Conservation (phyloP, 2,888 invertebrate genomes). For the Ophion slaviceki region DNA sequence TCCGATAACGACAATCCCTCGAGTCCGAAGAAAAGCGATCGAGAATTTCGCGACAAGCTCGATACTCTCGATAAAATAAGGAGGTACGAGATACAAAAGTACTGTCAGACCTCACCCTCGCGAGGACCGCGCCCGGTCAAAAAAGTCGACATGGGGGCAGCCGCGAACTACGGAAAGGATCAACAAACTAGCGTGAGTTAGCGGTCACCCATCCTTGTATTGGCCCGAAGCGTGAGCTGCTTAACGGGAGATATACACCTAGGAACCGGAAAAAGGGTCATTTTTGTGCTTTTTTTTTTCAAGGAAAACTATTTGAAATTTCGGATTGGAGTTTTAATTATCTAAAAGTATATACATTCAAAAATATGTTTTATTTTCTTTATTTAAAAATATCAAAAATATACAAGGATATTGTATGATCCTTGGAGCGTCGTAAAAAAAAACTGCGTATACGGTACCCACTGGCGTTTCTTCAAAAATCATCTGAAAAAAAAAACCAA, state of each 20-base stretch:
- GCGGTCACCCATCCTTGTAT: not conserved
- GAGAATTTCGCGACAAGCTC: slow-evolving; percentile 85
- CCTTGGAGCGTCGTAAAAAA: no score
- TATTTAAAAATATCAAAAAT: no score
- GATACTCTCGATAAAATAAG: slow-evolving; percentile 79
- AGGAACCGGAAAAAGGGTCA: not conserved
- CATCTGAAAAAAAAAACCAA: no score
- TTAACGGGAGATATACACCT: no score
- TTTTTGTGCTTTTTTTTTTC: no score
- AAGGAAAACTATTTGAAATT: no score
- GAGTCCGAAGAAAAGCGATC: slow-evolving; percentile 83
- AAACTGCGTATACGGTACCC: no score
- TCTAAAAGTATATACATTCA: no score
- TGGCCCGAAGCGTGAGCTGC: not conserved
- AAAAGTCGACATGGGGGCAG: slow-evolving; percentile 88
- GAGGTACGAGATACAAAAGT: slow-evolving; percentile 82
- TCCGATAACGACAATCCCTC: slow-evolving; percentile 87
- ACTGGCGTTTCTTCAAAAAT: no score
- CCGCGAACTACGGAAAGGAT: slow-evolving; percentile 88
- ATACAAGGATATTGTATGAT: no score
- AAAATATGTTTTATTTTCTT: no score
- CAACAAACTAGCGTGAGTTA: slow-evolving; percentile 73
- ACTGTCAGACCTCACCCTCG: slow-evolving; percentile 80
- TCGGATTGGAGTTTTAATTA: no score
- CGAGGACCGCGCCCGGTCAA: slow-evolving; percentile 84